Conservation (phyloP, 2,113 vertebrate species). For the Cariama cristata region DNA sequence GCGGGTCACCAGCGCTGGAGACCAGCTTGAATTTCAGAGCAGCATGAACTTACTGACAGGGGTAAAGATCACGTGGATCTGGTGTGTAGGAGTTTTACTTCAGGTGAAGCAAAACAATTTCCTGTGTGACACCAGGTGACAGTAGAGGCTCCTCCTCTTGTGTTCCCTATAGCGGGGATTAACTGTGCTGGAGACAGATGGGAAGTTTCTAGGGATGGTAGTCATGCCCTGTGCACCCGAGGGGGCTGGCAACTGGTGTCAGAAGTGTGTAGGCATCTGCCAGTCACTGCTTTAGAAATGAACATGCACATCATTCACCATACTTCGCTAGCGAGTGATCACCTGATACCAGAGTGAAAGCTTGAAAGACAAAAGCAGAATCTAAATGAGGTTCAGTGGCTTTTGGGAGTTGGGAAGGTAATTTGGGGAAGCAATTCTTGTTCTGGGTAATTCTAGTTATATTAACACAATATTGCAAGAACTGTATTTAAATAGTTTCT, state of each 20-base stretch:
- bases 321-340: neutral
- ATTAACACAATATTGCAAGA: neutral
- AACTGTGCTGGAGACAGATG: neutral
- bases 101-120: neutral
- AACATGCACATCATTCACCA: neutral
- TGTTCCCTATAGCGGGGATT: neutral
- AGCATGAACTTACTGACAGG: accelerated
- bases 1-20: neutral
- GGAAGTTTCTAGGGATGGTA: neutral
- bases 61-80: neutral
- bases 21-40: neutral
- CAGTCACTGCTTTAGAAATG: neutral
- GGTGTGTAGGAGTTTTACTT: neutral
- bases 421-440: neutral
- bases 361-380: neutral
- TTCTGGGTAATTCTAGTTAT: neutral
- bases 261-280: neutral
- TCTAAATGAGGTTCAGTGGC: neutral
- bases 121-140: neutral
- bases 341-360: neutral
- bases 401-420: neutral
- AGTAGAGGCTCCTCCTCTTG: neutral
- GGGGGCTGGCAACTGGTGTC: neutral
- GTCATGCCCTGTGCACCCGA: accelerated
- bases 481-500: neutral